Evolutionary conservation across 2,888 invertebrate genomes (phyloP).

Genomic region (Amblyjoppa fuscipennis): DNA sequence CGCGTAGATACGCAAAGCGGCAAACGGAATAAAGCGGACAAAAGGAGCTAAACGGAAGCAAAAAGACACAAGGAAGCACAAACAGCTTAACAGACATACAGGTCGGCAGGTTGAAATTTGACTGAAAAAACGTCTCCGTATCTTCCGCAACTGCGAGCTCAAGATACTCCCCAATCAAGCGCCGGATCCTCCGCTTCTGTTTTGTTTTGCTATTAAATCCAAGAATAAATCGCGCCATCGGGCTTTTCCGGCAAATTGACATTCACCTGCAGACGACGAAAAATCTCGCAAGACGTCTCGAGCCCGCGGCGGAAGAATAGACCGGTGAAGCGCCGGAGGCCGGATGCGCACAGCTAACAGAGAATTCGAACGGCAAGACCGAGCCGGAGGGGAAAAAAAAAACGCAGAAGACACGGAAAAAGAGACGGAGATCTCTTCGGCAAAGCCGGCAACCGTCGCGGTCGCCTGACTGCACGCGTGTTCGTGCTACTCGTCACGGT

Average conservation of each 20-base stretch:
- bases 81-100: no score
- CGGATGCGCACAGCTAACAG: not conserved
- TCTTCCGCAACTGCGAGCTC: not conserved
- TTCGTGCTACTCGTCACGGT: constrained; percentile 44
- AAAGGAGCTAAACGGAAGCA: no score
- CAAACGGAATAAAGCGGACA: no score
- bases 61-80: no score
- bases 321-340: not conserved
- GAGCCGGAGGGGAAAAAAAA: not conserved
- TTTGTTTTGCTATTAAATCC: not conserved
- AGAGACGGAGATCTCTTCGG: not conserved
- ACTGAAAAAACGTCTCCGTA: not conserved
- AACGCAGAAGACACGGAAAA: not conserved
- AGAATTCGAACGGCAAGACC: constrained; percentile 1
- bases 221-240: not conserved
- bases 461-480: constrained; percentile 50
- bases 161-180: not conserved
- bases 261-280: constrained; percentile 14
- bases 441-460: constrained; percentile 17
- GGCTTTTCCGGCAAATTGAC: constrained; percentile 4
- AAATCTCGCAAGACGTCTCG: not conserved
- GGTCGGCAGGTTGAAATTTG: no score
- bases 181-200: not conserved
- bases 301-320: not conserved
- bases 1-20: no score